A percentile compares a stretch with the other conserved stretches of the same genome.
Conservation (phyloP, 2,888 invertebrate genomes). For the Pecten maximus region DNA sequence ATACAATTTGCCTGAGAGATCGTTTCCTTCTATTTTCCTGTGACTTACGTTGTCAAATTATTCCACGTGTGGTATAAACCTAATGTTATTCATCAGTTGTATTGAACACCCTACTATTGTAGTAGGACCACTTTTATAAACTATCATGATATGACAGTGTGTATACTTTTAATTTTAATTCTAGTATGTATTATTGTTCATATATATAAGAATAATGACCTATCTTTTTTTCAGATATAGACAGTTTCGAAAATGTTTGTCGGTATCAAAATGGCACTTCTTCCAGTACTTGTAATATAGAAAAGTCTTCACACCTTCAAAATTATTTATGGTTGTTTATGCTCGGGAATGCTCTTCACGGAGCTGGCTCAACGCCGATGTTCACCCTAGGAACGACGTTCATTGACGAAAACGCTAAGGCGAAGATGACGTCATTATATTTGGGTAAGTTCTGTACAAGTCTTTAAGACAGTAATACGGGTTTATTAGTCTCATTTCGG, state of each 20-base stretch:
- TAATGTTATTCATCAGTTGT: no score
- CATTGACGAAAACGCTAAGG: conserved; percentile 64
- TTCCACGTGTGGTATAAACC: no score
- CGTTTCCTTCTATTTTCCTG: no score
- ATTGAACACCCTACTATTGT: no score
- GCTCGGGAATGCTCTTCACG: conserved; percentile 66
- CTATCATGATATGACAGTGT: no score
- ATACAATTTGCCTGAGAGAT: no score
- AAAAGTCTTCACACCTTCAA: conserved; percentile 43
- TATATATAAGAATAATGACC: no score
- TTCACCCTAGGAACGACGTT: conserved; percentile 65
- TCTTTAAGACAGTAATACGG: no score
- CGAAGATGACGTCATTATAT: conserved; percentile 64
- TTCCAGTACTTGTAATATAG: background rate
- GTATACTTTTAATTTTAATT: no score
- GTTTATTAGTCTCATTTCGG: no score
- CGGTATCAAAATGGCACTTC: conserved; percentile 41
- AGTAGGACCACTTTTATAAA: no score
- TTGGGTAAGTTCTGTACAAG: conserved; percentile 60
- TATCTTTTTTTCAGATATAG: conserved; percentile 48
- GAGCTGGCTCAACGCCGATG: conserved; percentile 66
- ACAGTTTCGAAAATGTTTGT: conserved; percentile 63
- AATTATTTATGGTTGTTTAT: conserved; percentile 63
- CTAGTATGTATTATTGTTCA: background rate
- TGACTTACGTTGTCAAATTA: no score